Conservation (phyloP, 2,113 vertebrate genomes). For the Chascanopsetta lugubris region DNA sequence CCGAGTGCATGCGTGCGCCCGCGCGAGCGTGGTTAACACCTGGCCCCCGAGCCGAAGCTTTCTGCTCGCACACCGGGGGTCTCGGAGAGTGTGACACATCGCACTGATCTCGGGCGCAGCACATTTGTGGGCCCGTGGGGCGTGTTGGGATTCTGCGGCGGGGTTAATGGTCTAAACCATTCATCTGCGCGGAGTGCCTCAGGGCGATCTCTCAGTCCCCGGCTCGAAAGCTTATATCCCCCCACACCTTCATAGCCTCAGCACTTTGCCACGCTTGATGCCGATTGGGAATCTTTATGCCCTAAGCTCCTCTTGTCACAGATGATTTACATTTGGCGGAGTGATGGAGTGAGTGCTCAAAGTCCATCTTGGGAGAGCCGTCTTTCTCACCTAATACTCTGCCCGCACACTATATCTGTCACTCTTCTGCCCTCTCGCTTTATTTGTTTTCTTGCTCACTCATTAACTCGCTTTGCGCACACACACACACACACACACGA, state of each 20-base stretch:
- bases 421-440: conserved; percentile 44
- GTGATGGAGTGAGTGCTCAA: conserved; percentile 68
- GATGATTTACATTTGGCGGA: conserved; percentile 66
- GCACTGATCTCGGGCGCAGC: conserved; percentile 64
- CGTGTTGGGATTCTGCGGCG: conserved; percentile 54
- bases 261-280: conserved; percentile 46
- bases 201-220: conserved; percentile 53
- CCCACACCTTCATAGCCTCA: conserved; percentile 65
- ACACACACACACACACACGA: too few relatives aligned
- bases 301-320: conserved; percentile 63
- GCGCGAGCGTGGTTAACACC: conserved; percentile 40
- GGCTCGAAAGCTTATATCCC: conserved; percentile 55
- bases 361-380: conserved; percentile 55
- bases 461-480: conserved; percentile 40
- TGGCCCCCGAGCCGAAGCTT: conserved; percentile 60
- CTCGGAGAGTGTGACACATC: conserved; percentile 42
- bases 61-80: conserved; percentile 66
- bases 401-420: conserved; percentile 55
- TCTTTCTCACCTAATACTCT: conserved; percentile 52
- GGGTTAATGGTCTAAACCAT: conserved; percentile 76
- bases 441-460: conserved; percentile 56
- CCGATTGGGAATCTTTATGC: conserved; percentile 72
- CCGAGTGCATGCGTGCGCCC: not conserved
- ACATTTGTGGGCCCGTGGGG: conserved; percentile 69
- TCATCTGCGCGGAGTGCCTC: conserved; percentile 64